Evolutionary conservation across 2,797 vertebrate genomes (phyloP).

Genomic region (Cichlasoma orientale): DNA sequence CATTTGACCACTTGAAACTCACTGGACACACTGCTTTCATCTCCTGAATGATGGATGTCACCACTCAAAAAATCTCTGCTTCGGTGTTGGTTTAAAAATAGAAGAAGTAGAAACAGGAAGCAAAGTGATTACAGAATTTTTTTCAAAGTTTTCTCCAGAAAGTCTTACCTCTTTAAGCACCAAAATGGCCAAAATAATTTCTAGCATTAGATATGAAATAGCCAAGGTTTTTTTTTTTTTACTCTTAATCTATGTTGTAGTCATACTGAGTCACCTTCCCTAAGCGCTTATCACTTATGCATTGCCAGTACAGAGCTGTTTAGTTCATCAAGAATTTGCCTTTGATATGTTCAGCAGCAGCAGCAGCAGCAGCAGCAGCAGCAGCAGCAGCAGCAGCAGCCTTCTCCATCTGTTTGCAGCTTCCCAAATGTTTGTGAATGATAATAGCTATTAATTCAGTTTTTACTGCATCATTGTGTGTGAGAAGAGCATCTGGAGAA

Average conservation of each 20-base stretch:
- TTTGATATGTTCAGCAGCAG: constrained; percentile 50
- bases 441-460: constrained; percentile 70
- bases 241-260: not conserved
- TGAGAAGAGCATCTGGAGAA: constrained; percentile 67
- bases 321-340: constrained; percentile 28
- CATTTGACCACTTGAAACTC: no score
- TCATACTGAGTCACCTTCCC: not conserved
- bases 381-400: constrained; percentile 55
- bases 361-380: constrained; percentile 44
- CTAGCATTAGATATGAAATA: not conserved
- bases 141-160: no score
- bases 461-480: constrained; percentile 66
- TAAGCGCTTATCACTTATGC: not conserved
- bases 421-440: constrained; percentile 68
- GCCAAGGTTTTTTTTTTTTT: not conserved
- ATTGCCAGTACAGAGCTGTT: not conserved
- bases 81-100: no score
- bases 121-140: no score
- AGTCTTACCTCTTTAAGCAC: not conserved
- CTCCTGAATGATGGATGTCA: no score
- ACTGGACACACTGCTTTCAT: no score
- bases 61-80: no score
- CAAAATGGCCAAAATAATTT: not conserved
- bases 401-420: constrained; percentile 59
- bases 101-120: no score